These are phyloP conservation scores for Decapterus maruadsi DNA, from an alignment of 2,797 vertebrate genomes.

Conservation along the genomic window DNA sequence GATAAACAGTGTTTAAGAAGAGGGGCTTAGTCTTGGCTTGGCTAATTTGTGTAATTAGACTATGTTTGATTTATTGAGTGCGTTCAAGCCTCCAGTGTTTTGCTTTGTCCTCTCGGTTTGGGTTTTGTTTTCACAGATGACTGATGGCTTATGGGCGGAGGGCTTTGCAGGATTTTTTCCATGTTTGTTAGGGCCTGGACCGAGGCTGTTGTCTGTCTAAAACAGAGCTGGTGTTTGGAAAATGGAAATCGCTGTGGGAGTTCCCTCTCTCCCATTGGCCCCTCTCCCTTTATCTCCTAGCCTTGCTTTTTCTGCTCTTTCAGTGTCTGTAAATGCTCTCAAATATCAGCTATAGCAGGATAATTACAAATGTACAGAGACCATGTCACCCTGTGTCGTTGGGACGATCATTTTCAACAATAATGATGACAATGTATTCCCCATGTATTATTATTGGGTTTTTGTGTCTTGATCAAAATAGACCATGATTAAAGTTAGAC, in stretches of 20 bases:
- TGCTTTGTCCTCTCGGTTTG: slow-evolving; percentile 30
- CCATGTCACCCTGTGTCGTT: not conserved
- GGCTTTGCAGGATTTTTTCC: slow-evolving; percentile 36
- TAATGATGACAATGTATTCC: not conserved
- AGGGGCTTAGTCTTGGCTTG: slow-evolving; percentile 15
- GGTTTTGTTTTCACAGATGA: slow-evolving; percentile 52
- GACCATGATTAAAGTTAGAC: no score
- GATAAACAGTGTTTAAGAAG: slow-evolving; percentile 38
- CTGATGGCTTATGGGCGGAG: slow-evolving; percentile 49
- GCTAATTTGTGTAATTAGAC: slow-evolving; percentile 48
- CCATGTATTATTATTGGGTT: no score
- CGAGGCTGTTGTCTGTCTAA: slow-evolving; percentile 27
- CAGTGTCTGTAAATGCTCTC: slow-evolving; percentile 1
- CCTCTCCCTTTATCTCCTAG: not conserved
- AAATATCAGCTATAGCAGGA: not conserved
- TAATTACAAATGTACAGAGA: not conserved
- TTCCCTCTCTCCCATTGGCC: not conserved
- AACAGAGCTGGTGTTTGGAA: slow-evolving; percentile 31
- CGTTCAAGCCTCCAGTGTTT: slow-evolving; percentile 34
- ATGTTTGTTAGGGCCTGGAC: slow-evolving; percentile 43
- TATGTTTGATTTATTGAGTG: slow-evolving; percentile 41
- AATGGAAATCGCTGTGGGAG: slow-evolving; percentile 33
- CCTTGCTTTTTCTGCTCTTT: not conserved
- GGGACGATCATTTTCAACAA: not conserved
- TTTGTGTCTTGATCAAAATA: no score